Evolutionary conservation across 1,140 invertebrate genomes (phyloP).

Genomic region (Drosophila pseudoobscura): DNA sequence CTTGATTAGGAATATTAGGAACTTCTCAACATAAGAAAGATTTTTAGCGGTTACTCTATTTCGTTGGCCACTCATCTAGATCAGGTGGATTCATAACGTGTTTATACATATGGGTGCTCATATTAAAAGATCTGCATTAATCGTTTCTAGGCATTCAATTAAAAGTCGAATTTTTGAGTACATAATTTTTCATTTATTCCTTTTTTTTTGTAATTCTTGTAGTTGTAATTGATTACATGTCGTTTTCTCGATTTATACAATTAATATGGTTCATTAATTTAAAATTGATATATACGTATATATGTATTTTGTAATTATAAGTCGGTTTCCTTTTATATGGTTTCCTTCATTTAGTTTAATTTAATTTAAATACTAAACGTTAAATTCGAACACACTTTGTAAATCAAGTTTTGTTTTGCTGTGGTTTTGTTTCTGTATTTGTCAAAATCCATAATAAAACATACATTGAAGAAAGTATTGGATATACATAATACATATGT

Average conservation of each 20-base stretch:
- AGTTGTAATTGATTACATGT: slow-evolving; percentile 78
- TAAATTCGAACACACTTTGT: slow-evolving; percentile 80
- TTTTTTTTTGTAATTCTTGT: slow-evolving; percentile 64
- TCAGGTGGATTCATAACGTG: no score
- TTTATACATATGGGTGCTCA: no score
- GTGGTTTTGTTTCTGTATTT: slow-evolving; percentile 33
- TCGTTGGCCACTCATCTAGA: no score
- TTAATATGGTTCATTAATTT: slow-evolving; percentile 74
- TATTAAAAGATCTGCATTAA: no score
- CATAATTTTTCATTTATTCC: slow-evolving; percentile 72
- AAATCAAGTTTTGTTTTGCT: slow-evolving; percentile 59
- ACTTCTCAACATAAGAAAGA: no score
- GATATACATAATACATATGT: slow-evolving; percentile 7
- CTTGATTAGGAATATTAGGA: no score
- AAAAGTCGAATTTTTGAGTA: slow-evolving; percentile 44
- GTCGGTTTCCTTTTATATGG: slow-evolving; percentile 39
- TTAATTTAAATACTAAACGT: slow-evolving; percentile 76
- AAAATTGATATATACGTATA: slow-evolving; percentile 69
- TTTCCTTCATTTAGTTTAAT: slow-evolving; percentile 42
- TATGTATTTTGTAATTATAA: slow-evolving; percentile 58
- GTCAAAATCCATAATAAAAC: slow-evolving; percentile 43
- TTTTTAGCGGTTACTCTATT: background rate
- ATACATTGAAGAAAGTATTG: slow-evolving; percentile 43
- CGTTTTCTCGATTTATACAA: slow-evolving; percentile 61
- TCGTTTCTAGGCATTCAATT: background rate